phyloP scores from a whole-genome alignment of 2,113 vertebrate genomes.

The Dasyprocta punctata region DNA sequence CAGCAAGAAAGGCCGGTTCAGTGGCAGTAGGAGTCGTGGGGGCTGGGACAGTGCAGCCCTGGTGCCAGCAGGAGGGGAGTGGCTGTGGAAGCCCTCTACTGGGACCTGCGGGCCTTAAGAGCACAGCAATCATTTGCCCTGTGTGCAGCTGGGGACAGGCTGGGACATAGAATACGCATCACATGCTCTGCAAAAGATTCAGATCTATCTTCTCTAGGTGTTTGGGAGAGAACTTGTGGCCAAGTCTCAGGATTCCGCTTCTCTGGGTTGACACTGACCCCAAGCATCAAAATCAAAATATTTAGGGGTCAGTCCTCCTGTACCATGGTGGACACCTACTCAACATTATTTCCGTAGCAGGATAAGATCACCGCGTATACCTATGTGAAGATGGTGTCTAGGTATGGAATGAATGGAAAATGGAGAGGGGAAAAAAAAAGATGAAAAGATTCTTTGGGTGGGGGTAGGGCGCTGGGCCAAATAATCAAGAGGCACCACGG shows the following conservation, averaged over 20 bases:
- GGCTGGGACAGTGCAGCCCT: neutral
- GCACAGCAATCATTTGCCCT: neutral
- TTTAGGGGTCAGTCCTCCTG: neutral
- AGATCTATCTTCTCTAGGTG: neutral
- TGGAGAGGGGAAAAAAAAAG: neutral
- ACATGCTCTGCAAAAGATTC: neutral
- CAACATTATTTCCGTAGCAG: neutral
- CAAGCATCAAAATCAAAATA: neutral
- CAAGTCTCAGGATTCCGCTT: neutral
- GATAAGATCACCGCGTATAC: neutral
- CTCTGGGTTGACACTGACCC: neutral
- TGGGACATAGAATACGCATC: neutral
- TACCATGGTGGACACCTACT: neutral
- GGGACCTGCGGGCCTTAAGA: neutral
- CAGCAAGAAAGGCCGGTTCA: neutral
- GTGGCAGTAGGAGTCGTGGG: neutral
- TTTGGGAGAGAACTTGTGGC: neutral
- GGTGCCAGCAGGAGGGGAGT: neutral
- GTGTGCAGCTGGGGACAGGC: slow-evolving; percentile 62
- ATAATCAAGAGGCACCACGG: neutral
- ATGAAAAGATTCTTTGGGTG: slow-evolving; percentile 48
- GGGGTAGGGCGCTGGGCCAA: neutral
- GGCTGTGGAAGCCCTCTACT: neutral
- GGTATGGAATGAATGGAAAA: slow-evolving; percentile 39
- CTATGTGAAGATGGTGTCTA: slow-evolving; percentile 61